Base-by-base conservation (phyloP, 1,140 invertebrate species). In the Maconellicoccus hirsutus region DNA sequence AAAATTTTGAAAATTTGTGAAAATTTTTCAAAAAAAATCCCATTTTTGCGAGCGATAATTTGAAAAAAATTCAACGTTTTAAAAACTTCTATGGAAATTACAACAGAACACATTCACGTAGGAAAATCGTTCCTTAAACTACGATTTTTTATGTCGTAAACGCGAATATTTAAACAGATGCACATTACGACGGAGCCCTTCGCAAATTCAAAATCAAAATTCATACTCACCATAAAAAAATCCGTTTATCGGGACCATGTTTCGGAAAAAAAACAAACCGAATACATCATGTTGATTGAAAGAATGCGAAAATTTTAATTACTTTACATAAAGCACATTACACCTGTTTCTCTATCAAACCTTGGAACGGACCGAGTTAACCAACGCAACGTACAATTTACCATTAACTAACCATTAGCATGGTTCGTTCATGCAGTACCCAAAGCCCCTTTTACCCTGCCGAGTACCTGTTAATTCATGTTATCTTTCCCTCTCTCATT, bases 331-430 rank as follows among this genome's bases (percentile, higher is more conserved):
- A 14, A 52, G n/a, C 42, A 52, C 21, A 66, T 66, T 66, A 66
- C 61, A 66, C 61, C 61, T 66, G 61, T 66, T 19, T 22, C 16
- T 19, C 16, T 59, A 4, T 66, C 16, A 26, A 66, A 66, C 61
- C 61, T 66, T 66, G 61, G 25, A 66, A 25, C 61, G 61, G 61
- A 66, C 61, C 61, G 61, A 25, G 61, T 66, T 66, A 66, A 66
- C 61, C 61, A 26, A 26, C 61, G 61, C 61, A 66, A 19, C 61
- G 61, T 66, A 66, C 61, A 23, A 66, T 66, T 66, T 25, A 66
- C 61, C 61, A 66, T 66, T 25, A 66, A 66, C 61, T 66, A 66
- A 66, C 61, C 61, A 66, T 66, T 25, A 66, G 61, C 16, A 66
- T 25, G 61, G 61, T 66, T 66, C 61, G 61, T 66, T 52, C 42